A percentile compares a stretch with the other conserved stretches of the same genome.
phyloP scores from a whole-genome alignment of 2,797 vertebrate species.

The Gymnoscopelus microlampas region DNA sequence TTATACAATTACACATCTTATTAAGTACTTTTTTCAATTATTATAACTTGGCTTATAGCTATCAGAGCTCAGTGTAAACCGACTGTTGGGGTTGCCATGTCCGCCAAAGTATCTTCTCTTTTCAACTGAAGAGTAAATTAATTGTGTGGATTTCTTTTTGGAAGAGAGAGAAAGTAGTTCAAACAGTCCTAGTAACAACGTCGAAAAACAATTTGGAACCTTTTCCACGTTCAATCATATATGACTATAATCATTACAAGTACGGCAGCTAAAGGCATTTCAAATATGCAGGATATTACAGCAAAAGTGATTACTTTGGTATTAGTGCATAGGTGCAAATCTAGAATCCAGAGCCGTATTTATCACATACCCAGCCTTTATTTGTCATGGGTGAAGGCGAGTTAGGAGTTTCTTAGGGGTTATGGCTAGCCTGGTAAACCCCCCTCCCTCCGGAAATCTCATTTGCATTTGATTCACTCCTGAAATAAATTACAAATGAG shows the following conservation, averaged over 20 bases:
- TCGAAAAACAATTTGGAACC: background rate
- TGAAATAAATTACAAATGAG: too few species aligned
- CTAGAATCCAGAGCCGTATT: conserved; percentile 57
- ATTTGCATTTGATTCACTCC: too few species aligned
- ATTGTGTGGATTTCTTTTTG: background rate
- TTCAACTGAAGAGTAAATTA: background rate
- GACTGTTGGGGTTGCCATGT: background rate
- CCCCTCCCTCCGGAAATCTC: too few species aligned
- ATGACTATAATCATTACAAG: conserved; percentile 18
- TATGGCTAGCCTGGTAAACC: too few species aligned
- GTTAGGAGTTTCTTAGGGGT: too few species aligned
- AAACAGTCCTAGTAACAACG: background rate
- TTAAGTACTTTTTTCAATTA: conserved; percentile 21
- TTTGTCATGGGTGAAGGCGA: too few species aligned
- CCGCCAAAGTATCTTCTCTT: background rate
- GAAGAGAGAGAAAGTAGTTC: background rate
- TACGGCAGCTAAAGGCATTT: conserved; percentile 63
- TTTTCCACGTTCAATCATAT: conserved; percentile 1
- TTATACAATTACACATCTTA: background rate
- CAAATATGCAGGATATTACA: conserved; percentile 71
- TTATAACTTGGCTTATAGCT: conserved; percentile 44
- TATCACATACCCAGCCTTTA: too few species aligned
- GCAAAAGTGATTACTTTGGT: conserved; percentile 83
- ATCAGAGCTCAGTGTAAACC: conserved; percentile 7
- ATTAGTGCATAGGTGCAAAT: conserved; percentile 80